Percentiles rank a stretch among this genome's conserved stretches.
Evolutionary conservation across 2,888 invertebrate genomes (phyloP).

Genomic region (Uloborus plumipes): DNA sequence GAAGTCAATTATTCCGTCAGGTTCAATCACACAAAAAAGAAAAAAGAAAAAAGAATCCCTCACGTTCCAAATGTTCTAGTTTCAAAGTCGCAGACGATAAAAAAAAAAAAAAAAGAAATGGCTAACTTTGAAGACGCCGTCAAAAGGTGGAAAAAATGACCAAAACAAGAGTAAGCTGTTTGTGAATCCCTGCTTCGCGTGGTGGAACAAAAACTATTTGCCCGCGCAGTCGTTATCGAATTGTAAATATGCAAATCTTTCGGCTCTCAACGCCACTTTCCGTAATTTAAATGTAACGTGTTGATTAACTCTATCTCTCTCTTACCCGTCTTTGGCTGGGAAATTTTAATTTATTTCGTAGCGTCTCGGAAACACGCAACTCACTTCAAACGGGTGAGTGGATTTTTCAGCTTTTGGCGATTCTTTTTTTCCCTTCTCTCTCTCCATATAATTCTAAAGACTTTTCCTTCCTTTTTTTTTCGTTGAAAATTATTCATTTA

Average conservation of each 20-base stretch:
- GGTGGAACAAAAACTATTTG: slow-evolving; percentile 50
- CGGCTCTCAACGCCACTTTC: slow-evolving; percentile 48
- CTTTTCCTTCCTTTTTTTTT: slow-evolving; percentile 5
- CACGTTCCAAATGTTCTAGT: no score
- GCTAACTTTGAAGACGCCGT: not conserved
- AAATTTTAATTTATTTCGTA: slow-evolving; percentile 57
- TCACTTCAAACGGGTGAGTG: not conserved
- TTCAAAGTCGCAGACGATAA: no score
- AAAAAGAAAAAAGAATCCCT: no score
- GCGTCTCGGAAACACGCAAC: slow-evolving; percentile 29
- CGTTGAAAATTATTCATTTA: not conserved
- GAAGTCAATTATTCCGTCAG: no score
- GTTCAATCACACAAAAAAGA: no score
- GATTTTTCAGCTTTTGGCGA: slow-evolving; percentile 8
- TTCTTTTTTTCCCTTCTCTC: slow-evolving; percentile 6
- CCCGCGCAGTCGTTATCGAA: slow-evolving; percentile 49
- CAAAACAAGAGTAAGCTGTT: slow-evolving; percentile 16
- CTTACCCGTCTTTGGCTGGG: slow-evolving; percentile 7
- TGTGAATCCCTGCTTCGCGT: slow-evolving; percentile 21
- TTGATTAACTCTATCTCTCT: slow-evolving; percentile 45
- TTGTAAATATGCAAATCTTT: slow-evolving; percentile 60
- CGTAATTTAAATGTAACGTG: slow-evolving; percentile 61
- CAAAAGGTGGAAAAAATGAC: slow-evolving; percentile 1
- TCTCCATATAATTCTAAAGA: slow-evolving; percentile 21
- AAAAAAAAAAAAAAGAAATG: no score